Evolutionary conservation across 2,113 vertebrate species (phyloP).

Genomic region (Urocolius indicus): DNA sequence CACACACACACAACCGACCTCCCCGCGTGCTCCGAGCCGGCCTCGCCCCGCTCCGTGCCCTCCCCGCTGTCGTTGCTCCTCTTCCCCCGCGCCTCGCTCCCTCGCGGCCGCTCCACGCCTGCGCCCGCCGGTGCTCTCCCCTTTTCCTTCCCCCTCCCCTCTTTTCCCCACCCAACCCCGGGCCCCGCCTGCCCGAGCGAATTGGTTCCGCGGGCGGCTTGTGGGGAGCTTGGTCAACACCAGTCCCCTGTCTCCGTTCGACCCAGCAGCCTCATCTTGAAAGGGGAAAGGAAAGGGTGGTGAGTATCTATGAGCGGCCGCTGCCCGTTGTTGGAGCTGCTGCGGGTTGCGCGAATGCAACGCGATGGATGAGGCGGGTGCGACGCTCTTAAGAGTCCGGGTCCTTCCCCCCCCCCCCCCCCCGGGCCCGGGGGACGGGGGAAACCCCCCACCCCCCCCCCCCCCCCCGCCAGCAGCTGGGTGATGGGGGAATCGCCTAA

Average conservation of each 20-base stretch:
- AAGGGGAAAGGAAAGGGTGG: neutral
- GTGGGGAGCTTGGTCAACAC: fast-evolving
- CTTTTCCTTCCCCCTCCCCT: neutral
- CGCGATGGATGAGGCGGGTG: neutral
- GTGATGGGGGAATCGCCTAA: too few species aligned
- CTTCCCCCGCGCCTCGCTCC: fast-evolving
- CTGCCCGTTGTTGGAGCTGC: too few species aligned
- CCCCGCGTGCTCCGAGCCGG: neutral
- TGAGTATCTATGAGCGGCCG: neutral
- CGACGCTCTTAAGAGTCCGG: neutral
- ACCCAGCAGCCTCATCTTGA: too few species aligned
- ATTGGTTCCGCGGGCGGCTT: neutral
- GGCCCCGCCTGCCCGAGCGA: too few species aligned
- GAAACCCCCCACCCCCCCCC: neutral
- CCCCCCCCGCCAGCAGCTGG: fast-evolving
- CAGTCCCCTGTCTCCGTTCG: neutral
- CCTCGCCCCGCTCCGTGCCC: neutral
- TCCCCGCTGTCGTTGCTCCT: neutral
- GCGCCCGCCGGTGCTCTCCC: neutral
- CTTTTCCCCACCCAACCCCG: too few species aligned
- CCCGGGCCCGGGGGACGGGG: too few species aligned
- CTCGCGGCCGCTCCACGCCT: neutral
- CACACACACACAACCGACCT: neutral
- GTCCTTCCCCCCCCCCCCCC: fast-evolving
- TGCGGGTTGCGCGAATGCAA: fast-evolving